These are phyloP conservation scores for Atta cephalotes DNA, from an alignment of 1,140 invertebrate genomes.

Conservation along the genomic window DNA sequence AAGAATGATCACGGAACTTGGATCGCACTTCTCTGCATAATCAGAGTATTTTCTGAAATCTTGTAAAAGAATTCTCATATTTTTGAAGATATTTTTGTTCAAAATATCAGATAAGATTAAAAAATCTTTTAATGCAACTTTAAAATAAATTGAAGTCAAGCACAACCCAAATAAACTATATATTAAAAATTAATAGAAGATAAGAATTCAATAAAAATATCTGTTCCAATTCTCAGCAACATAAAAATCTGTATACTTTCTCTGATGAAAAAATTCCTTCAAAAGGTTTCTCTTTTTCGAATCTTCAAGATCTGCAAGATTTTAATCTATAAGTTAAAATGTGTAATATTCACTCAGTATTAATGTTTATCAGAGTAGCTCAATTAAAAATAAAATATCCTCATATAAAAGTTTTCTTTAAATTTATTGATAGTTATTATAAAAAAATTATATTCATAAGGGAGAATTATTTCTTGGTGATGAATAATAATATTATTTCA, in stretches of 20 bases:
- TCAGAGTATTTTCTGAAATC: no score
- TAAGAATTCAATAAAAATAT: not conserved
- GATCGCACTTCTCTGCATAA: not conserved
- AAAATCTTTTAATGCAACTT: no score
- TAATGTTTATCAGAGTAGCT: not conserved
- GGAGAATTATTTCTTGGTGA: not conserved
- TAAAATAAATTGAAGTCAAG: no score
- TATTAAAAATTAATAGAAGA: no score
- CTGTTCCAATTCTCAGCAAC: not conserved
- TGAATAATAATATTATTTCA: conserved; percentile 11
- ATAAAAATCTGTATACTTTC: not conserved
- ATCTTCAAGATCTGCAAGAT: not conserved
- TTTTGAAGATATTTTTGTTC: no score
- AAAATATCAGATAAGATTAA: no score
- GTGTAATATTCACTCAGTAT: not conserved
- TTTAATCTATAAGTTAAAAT: not conserved
- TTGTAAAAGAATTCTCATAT: no score
- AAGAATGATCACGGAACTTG: not conserved
- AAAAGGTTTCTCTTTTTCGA: not conserved
- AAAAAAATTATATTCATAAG: not conserved
- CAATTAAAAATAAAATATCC: not conserved
- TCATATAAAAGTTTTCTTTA: not conserved
- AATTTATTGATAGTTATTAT: not conserved
- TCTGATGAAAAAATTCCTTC: not conserved
- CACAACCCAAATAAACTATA: no score